These are phyloP conservation scores for Champsocephalus gunnari DNA, from an alignment of 2,797 vertebrate genomes.

Conservation along the genomic window DNA sequence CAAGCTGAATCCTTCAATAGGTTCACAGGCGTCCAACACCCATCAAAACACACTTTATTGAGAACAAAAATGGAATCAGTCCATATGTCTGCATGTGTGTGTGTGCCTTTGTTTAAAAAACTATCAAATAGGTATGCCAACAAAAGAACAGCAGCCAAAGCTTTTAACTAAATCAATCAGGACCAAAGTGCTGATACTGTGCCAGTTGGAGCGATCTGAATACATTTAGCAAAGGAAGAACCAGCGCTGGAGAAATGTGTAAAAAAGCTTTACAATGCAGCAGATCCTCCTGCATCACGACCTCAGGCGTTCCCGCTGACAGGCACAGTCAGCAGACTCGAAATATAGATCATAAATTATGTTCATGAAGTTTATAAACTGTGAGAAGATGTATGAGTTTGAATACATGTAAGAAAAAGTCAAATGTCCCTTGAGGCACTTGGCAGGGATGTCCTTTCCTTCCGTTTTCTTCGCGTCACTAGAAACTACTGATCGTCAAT, in stretches of 20 bases:
- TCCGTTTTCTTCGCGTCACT: not conserved
- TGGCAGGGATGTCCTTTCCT: conserved; percentile 22
- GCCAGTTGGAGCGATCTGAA: conserved; percentile 53
- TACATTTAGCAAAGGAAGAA: conserved; percentile 22
- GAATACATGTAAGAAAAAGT: conserved; percentile 13
- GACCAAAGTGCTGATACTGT: conserved; percentile 31
- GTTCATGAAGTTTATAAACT: conserved; percentile 3
- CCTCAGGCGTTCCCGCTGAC: conserved; percentile 30
- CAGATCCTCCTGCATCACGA: conserved; percentile 41
- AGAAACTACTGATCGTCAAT: not conserved
- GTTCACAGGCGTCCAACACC: conserved; percentile 30
- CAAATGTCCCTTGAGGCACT: conserved; percentile 4
- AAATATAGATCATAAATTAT: conserved; percentile 17
- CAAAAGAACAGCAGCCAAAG: conserved; percentile 39
- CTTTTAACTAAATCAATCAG: conserved; percentile 62
- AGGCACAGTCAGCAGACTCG: conserved; percentile 14
- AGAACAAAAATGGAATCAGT: conserved; percentile 36
- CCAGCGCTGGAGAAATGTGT: conserved; percentile 24
- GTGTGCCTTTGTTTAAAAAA: conserved; percentile 28
- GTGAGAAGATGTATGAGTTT: conserved; percentile 1
- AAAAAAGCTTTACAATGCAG: conserved; percentile 44
- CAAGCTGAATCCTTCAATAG: conserved; percentile 50
- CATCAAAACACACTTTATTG: conserved; percentile 37
- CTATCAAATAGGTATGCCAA: conserved; percentile 36
- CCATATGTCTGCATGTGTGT: conserved; percentile 21